phyloP scores from a whole-genome alignment of 2,113 vertebrate species.

The Zapornia atra region DNA sequence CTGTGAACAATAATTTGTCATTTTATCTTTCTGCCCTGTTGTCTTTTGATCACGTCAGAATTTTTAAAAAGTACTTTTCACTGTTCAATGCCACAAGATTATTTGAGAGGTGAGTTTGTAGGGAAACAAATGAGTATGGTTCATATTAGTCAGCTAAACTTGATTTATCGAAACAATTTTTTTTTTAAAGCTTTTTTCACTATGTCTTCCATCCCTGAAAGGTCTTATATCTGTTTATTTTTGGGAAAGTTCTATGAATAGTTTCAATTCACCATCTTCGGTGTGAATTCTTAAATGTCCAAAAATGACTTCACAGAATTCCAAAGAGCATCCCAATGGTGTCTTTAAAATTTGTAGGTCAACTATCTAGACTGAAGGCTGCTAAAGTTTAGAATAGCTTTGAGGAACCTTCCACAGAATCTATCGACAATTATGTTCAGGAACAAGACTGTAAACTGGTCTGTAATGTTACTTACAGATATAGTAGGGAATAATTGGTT shows the following conservation, averaged over 20 bases:
- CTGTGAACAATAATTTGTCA: neutral
- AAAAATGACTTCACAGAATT: neutral
- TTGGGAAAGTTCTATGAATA: neutral
- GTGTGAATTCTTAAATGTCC: neutral
- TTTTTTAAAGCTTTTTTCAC: neutral
- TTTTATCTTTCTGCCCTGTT: neutral
- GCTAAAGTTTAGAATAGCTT: neutral
- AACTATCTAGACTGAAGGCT: neutral
- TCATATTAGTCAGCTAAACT: neutral
- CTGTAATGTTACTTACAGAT: neutral
- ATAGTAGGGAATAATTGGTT: constrained; percentile 31
- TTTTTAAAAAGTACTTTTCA: neutral
- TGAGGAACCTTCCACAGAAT: neutral
- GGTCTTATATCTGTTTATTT: neutral
- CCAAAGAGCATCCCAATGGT: neutral
- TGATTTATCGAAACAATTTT: neutral
- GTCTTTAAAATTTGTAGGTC: neutral
- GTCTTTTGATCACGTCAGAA: neutral
- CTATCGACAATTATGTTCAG: neutral
- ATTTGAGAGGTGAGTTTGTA: neutral
- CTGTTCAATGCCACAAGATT: neutral
- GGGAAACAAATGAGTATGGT: neutral
- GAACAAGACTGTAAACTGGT: neutral
- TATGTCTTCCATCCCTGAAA: neutral
- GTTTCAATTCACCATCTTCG: neutral